phyloP scores from a whole-genome alignment of 2,797 vertebrate species.

The Austrolebias charrua region DNA sequence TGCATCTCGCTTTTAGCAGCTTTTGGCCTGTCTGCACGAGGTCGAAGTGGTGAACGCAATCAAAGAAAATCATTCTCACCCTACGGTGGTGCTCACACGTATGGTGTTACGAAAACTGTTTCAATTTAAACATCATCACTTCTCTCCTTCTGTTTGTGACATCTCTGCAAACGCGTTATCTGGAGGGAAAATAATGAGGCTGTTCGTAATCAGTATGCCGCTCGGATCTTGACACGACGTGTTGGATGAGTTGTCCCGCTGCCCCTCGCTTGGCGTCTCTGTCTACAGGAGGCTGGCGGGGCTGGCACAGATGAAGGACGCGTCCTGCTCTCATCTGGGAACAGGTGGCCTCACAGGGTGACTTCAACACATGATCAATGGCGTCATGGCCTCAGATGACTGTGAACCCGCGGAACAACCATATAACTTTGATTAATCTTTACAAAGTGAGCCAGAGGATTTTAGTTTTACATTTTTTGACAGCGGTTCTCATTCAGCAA shows the following conservation, averaged over 20 bases:
- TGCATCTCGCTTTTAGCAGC: slow-evolving; percentile 2
- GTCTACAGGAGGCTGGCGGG: slow-evolving; percentile 62
- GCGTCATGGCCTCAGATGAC: slow-evolving; percentile 50
- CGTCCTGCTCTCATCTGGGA: slow-evolving; percentile 69
- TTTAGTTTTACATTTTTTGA: slow-evolving; percentile 32
- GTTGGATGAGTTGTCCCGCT: slow-evolving; percentile 67
- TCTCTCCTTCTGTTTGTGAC: slow-evolving; percentile 30
- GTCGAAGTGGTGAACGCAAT: background rate
- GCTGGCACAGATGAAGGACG: slow-evolving; percentile 70
- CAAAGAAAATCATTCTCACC: slow-evolving; percentile 13
- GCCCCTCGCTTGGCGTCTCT: slow-evolving; percentile 66
- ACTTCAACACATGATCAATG: slow-evolving; percentile 72
- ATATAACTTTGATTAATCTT: slow-evolving; percentile 76
- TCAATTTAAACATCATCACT: slow-evolving; percentile 18
- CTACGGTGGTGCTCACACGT: slow-evolving; percentile 25
- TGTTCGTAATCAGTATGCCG: slow-evolving; percentile 65
- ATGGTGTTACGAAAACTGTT: slow-evolving; percentile 40
- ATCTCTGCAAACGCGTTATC: slow-evolving; percentile 38
- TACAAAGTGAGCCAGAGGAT: slow-evolving; percentile 49
- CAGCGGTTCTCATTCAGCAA: slow-evolving; percentile 24
- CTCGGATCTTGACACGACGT: slow-evolving; percentile 55
- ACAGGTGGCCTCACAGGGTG: slow-evolving; percentile 77
- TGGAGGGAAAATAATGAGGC: slow-evolving; percentile 41
- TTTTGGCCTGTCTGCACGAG: slow-evolving; percentile 2
- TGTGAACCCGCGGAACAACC: slow-evolving; percentile 29